These are phyloP conservation scores for Prunella himalayana DNA, from an alignment of 2,113 vertebrate species.

Conservation along the genomic window DNA sequence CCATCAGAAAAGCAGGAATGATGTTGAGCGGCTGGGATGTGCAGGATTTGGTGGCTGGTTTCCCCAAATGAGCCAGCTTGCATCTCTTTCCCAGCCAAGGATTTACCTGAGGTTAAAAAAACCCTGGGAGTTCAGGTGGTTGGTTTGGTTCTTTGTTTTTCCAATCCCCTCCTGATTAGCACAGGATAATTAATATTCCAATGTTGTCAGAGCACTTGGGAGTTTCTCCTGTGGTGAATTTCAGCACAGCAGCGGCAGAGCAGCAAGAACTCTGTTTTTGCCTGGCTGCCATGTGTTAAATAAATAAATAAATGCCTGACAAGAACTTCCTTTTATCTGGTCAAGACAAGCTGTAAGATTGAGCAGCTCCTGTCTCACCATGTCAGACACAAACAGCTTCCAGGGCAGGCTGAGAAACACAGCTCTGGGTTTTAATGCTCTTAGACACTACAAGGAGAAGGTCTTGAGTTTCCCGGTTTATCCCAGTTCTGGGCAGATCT, in stretches of 20 bases:
- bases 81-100: not conserved
- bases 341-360: not conserved
- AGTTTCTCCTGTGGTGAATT: not conserved
- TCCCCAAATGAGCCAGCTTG: not conserved
- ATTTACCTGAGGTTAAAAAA: not conserved
- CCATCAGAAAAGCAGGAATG: not conserved
- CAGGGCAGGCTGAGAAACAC: not conserved
- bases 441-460: not conserved
- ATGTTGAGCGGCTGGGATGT: not conserved
- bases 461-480: not conserved
- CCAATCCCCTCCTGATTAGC: not conserved
- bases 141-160: not conserved
- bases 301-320: not conserved
- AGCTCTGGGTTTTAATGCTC: not conserved
- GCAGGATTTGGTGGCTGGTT: not conserved
- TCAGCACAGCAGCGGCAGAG: not conserved
- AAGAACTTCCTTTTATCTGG: not conserved
- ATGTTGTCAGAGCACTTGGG: not conserved
- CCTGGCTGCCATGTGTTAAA: not conserved
- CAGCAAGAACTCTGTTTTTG: not conserved
- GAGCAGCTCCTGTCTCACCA: not conserved
- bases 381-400: not conserved
- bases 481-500: not conserved
- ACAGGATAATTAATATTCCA: not conserved
- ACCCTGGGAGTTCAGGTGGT: not conserved